Conservation (phyloP, 1,140 invertebrate genomes). For the Cryptotermes secundus region DNA sequence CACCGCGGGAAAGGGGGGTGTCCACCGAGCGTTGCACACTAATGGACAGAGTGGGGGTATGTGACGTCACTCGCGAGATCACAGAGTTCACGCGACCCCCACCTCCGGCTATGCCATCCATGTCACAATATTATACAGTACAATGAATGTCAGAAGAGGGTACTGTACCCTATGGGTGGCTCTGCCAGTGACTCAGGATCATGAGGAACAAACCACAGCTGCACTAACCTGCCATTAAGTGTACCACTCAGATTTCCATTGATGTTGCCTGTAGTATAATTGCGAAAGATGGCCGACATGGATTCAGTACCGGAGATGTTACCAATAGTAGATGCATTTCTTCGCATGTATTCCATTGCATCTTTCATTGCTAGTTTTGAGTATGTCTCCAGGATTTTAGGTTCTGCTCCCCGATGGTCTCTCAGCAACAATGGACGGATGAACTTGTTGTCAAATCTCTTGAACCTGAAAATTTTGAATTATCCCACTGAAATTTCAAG, state of each 20-base stretch:
- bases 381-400: conserved; percentile 93
- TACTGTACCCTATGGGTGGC: neutral
- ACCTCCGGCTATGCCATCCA: too few species aligned
- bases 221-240: conserved; percentile 73
- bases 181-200: neutral
- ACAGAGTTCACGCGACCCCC: too few species aligned
- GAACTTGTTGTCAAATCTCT: conserved; percentile 91
- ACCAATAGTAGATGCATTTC: conserved; percentile 79
- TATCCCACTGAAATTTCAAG: too few species aligned
- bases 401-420: conserved; percentile 83
- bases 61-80: too few species aligned
- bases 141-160: too few species aligned
- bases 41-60: too few species aligned
- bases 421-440: conserved; percentile 84
- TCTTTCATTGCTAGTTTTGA: conserved; percentile 91
- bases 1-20: too few species aligned
- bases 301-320: conserved; percentile 83
- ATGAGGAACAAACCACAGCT: neutral
- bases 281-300: conserved; percentile 85
- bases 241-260: conserved; percentile 51
- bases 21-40: too few species aligned
- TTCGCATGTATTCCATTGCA: conserved; percentile 85
- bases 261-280: conserved; percentile 64
- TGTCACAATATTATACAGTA: too few species aligned
- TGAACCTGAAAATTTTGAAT: conserved; percentile 64